These are phyloP conservation scores for Machimus rusticus DNA, from an alignment of 2,888 invertebrate genomes.

Conservation along the genomic window DNA sequence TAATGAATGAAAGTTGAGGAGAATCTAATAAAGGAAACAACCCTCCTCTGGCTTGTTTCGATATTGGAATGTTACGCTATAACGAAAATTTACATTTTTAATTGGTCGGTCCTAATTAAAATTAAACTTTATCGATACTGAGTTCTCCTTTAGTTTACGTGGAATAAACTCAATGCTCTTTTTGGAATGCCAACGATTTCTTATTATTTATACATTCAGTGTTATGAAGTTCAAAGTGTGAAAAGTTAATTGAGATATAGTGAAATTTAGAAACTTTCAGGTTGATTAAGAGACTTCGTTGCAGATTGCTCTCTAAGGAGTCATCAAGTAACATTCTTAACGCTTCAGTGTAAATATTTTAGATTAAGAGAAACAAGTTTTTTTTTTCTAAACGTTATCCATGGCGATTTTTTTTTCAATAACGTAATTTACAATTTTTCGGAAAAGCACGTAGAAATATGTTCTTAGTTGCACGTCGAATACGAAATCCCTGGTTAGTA, in stretches of 20 bases:
- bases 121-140: background rate
- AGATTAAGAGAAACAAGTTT: background rate
- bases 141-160: background rate
- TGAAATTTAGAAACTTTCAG: background rate
- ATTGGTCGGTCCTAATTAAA: background rate
- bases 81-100: background rate
- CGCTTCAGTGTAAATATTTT: background rate
- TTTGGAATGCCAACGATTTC: background rate
- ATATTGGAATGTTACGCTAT: background rate
- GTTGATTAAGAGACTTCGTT: background rate
- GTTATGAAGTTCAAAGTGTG: background rate
- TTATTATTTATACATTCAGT: background rate
- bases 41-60: background rate
- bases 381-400: background rate
- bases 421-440: too few species aligned
- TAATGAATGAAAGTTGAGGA: background rate
- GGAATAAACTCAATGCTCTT: background rate
- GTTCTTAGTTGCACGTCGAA: too few species aligned
- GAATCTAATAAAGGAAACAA: background rate
- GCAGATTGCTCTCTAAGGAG: background rate
- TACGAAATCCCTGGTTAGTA: background rate
- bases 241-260: background rate
- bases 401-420: background rate
- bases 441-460: too few species aligned
- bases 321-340: background rate